These are phyloP conservation scores for Heterodera carotae DNA, from an alignment of 1,140 invertebrate species.

Conservation along the genomic window DNA sequence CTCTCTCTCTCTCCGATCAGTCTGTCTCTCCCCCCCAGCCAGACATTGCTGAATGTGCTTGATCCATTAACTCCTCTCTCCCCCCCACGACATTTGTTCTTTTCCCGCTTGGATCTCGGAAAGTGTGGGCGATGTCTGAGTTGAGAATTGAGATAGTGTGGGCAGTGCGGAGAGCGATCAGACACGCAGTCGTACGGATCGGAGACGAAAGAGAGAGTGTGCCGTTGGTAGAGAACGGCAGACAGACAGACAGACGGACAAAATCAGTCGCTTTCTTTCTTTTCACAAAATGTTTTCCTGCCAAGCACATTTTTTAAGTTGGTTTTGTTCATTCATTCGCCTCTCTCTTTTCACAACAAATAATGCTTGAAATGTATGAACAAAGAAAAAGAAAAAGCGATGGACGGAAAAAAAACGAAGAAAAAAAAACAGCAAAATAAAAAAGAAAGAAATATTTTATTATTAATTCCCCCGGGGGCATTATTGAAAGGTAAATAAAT, in stretches of 20 bases:
- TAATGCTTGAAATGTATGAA: background rate
- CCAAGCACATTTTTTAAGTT: conserved; percentile 11
- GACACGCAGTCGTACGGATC: background rate
- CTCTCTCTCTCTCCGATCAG: background rate
- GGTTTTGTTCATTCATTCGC: conserved; percentile 8
- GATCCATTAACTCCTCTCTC: background rate
- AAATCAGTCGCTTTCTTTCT: too few relatives aligned
- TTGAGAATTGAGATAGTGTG: conserved; percentile 5
- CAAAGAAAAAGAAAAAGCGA: background rate
- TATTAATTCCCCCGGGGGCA: too few relatives aligned
- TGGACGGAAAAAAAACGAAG: background rate
- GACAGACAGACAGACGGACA: background rate
- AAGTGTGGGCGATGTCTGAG: conserved; percentile 15
- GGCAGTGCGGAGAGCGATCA: background rate
- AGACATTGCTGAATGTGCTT: background rate
- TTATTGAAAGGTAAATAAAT: background rate
- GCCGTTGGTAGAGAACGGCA: background rate
- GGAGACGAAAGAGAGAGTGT: background rate
- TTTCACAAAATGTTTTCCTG: background rate
- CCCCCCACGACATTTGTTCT: conserved; percentile 11
- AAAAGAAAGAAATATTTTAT: too few relatives aligned
- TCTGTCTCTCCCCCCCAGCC: background rate
- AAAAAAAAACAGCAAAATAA: background rate
- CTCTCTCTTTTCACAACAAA: background rate
- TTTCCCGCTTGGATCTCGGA: conserved; percentile 6